phyloP scores from a whole-genome alignment of 2,888 invertebrate genomes.

The Spilosoma lubricipeda region DNA sequence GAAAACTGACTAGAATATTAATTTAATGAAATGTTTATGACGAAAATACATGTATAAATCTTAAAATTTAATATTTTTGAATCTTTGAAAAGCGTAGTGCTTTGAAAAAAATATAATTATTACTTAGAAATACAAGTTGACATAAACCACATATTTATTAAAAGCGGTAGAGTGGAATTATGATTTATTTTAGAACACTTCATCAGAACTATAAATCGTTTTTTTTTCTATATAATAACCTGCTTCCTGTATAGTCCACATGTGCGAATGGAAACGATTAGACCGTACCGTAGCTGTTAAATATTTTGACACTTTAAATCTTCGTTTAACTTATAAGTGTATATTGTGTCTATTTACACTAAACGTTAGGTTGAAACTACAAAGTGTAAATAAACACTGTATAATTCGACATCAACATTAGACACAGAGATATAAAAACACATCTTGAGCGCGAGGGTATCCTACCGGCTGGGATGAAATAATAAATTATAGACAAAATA shows the following conservation, averaged over 20 bases:
- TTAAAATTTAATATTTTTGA: background rate
- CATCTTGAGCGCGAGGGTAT: slow-evolving; percentile 48
- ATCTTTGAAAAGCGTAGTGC: background rate
- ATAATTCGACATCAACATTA: slow-evolving; percentile 55
- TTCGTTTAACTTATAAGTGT: slow-evolving; percentile 42
- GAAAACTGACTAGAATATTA: background rate
- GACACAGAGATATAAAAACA: slow-evolving; percentile 57
- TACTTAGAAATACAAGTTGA: background rate
- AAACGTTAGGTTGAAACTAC: slow-evolving; percentile 46
- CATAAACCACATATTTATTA: slow-evolving; percentile 54
- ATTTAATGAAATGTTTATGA: background rate
- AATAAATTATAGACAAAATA: slow-evolving; percentile 72
- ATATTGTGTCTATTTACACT: slow-evolving; percentile 51
- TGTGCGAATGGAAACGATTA: slow-evolving; percentile 55
- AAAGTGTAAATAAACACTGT: slow-evolving; percentile 52
- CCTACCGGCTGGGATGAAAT: slow-evolving; percentile 60
- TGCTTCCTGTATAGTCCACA: slow-evolving; percentile 30
- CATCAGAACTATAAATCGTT: slow-evolving; percentile 63
- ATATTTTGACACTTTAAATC: slow-evolving; percentile 55
- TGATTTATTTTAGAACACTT: slow-evolving; percentile 61
- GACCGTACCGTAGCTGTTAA: slow-evolving; percentile 41
- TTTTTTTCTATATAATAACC: slow-evolving; percentile 58
- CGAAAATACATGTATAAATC: background rate
- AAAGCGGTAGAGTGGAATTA: slow-evolving; percentile 49
- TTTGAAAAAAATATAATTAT: background rate